Base-by-base conservation (phyloP, 1,140 invertebrate genomes). In the Laupala kohalensis region DNA sequence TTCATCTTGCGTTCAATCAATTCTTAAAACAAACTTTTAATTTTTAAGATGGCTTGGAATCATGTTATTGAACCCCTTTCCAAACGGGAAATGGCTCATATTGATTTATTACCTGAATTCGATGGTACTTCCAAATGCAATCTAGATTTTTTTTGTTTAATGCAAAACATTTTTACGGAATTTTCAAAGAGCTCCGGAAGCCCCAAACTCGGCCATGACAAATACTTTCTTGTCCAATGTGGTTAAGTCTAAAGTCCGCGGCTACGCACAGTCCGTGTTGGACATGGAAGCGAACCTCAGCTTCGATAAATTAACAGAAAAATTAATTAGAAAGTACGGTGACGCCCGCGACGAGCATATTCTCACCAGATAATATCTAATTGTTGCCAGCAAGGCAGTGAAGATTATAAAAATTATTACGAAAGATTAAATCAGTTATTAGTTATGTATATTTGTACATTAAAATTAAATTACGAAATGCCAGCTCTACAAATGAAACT, bases 111-210 rank as follows among this genome's bases (percentile, higher is more conserved):
- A 69, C 67, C 89, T 86, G 91, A 92, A 83, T 92, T 92, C 81
- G 90, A 93, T 86, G 90, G 91, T 15, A 88, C 89, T 2, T 80
- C 92, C 73, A 90, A 92, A 80, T 92, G 89, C 72, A 89, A 25
- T 64, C n/a, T 62, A 62, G 37, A 62, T 6, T n/a, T 64, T 64
- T 64, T 6, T 6, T 23, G 19, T 25, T 23, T 6, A 25, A 64
- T 64, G 64, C n/a, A n/a, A 64, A 64, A 23, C 64, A 6, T 9
- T 23, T 23, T 25, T 6, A 64, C 19, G n/a, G 6, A 25, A 19
- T 6, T 25, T 23, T 25, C 19, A 6, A n/a, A 64, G 64, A 64
- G 64, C n/a, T 23, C 19, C 64, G 19, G 24, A 19, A 64, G 64
- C n/a, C n/a, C 64, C 64, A 64, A 64, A 64, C 24, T 64, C 64